Conservation (phyloP, 2,888 invertebrate species). For the Hirtodrosophila histrioides region DNA sequence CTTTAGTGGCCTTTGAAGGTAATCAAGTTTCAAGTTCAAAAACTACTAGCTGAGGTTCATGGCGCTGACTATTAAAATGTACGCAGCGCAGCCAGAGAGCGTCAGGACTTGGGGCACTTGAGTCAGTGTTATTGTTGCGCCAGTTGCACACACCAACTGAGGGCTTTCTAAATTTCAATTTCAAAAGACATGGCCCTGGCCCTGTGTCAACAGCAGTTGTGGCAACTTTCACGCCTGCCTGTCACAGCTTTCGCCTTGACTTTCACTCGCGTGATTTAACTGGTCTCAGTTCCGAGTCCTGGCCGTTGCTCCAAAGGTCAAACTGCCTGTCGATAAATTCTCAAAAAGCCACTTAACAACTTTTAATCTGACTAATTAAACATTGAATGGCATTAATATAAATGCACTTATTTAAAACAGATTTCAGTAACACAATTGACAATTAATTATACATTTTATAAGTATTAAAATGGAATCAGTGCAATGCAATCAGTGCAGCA, state of each 20-base stretch:
- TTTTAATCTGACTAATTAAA: slow-evolving; percentile 15
- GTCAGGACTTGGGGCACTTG: slow-evolving; percentile 20
- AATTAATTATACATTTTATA: slow-evolving; percentile 9
- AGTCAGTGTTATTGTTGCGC: slow-evolving; percentile 53
- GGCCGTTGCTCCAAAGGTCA: slow-evolving; percentile 31
- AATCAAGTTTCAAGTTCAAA: slow-evolving; percentile 79
- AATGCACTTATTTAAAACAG: slow-evolving; percentile 5
- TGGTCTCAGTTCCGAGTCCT: background rate
- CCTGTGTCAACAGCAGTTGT: slow-evolving; percentile 62
- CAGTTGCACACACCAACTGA: slow-evolving; percentile 35
- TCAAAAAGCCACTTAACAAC: background rate
- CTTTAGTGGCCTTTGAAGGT: slow-evolving; percentile 73
- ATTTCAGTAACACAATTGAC: background rate
- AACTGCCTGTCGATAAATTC: slow-evolving; percentile 2
- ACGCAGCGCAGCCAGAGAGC: slow-evolving; percentile 20
- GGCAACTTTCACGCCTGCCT: slow-evolving; percentile 52
- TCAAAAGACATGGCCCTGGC: slow-evolving; percentile 62
- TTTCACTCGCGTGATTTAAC: slow-evolving; percentile 39
- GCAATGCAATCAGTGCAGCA: background rate
- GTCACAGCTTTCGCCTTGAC: slow-evolving; percentile 58
- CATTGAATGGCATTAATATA: slow-evolving; percentile 17
- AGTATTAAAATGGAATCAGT: slow-evolving; percentile 6
- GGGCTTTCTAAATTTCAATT: slow-evolving; percentile 61
- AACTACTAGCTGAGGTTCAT: slow-evolving; percentile 70
- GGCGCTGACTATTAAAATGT: slow-evolving; percentile 51